Conservation (phyloP, 2,113 vertebrate genomes). For the Polypterus senegalus region DNA sequence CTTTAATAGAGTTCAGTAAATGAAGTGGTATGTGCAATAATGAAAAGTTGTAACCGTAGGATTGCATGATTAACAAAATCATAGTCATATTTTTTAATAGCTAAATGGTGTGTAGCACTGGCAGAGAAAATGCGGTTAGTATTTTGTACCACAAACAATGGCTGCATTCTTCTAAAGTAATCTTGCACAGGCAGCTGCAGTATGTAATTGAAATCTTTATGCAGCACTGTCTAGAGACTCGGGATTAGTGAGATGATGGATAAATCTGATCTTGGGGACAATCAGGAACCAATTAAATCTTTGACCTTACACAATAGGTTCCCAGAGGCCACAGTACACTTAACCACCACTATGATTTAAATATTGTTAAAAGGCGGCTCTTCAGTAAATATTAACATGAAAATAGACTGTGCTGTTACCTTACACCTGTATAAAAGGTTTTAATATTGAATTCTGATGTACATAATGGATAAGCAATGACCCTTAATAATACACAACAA, state of each 20-base stretch:
- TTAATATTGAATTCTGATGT: too few relatives aligned
- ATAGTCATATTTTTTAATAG: too few relatives aligned
- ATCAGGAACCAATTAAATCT: conserved; percentile 12
- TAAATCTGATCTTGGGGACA: conserved; percentile 9
- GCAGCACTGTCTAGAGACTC: conserved; percentile 1
- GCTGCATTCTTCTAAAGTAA: not conserved
- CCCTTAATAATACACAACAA: too few relatives aligned
- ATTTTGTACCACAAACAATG: not conserved
- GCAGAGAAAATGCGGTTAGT: too few relatives aligned
- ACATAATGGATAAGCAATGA: too few relatives aligned
- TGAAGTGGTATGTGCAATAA: too few relatives aligned
- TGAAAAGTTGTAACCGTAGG: too few relatives aligned
- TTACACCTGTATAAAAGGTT: not conserved
- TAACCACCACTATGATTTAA: conserved; percentile 2
- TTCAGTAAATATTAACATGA: not conserved
- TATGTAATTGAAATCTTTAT: conserved; percentile 13
- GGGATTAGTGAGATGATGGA: conserved; percentile 7
- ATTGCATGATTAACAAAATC: too few relatives aligned
- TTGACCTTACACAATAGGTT: conserved; percentile 10
- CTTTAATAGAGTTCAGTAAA: too few relatives aligned
- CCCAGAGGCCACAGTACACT: not conserved
- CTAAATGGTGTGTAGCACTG: too few relatives aligned
- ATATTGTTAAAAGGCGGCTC: not conserved
- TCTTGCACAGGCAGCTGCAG: conserved; percentile 3
- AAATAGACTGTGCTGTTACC: too few relatives aligned